Evolutionary conservation across 2,888 invertebrate genomes (phyloP).

Genomic region (Rhamphomyia laevipes): DNA sequence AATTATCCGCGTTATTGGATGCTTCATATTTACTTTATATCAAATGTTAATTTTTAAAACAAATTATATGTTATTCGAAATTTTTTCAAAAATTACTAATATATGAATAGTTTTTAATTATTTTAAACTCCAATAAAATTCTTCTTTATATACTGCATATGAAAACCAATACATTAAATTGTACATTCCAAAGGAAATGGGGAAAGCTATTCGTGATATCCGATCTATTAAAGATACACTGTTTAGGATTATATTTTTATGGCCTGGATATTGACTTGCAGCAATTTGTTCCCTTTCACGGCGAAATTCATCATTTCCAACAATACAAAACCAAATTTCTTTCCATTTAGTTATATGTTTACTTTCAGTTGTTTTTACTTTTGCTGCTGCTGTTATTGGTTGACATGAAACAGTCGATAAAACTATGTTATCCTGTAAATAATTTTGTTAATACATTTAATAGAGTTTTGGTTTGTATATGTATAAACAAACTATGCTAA

Average conservation of each 20-base stretch:
- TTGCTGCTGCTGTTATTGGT: slow-evolving; percentile 42
- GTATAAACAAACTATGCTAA: not conserved
- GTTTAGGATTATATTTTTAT: slow-evolving; percentile 27
- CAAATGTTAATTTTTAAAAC: too few relatives aligned
- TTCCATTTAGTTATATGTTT: slow-evolving; percentile 61
- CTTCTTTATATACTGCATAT: slow-evolving; percentile 66
- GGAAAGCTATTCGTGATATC: slow-evolving; percentile 69
- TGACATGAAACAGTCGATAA: slow-evolving; percentile 31
- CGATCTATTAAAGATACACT: slow-evolving; percentile 79
- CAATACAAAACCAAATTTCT: slow-evolving; percentile 69
- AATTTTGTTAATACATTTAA: not conserved
- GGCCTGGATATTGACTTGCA: slow-evolving; percentile 17
- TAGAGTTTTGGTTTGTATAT: not conserved
- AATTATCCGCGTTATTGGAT: too few relatives aligned
- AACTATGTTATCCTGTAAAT: slow-evolving; percentile 35
- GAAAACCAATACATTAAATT: slow-evolving; percentile 85
- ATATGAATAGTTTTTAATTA: too few relatives aligned
- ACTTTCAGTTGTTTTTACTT: slow-evolving; percentile 69
- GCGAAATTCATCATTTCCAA: slow-evolving; percentile 65
- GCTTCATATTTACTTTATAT: too few relatives aligned
- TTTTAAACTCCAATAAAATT: too few relatives aligned
- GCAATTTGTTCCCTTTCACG: slow-evolving; percentile 56
- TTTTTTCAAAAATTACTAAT: too few relatives aligned
- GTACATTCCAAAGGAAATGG: slow-evolving; percentile 72
- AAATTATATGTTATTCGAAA: too few relatives aligned